Base-by-base conservation (phyloP, 2,888 invertebrate genomes). In the Hemaris fuciformis region DNA sequence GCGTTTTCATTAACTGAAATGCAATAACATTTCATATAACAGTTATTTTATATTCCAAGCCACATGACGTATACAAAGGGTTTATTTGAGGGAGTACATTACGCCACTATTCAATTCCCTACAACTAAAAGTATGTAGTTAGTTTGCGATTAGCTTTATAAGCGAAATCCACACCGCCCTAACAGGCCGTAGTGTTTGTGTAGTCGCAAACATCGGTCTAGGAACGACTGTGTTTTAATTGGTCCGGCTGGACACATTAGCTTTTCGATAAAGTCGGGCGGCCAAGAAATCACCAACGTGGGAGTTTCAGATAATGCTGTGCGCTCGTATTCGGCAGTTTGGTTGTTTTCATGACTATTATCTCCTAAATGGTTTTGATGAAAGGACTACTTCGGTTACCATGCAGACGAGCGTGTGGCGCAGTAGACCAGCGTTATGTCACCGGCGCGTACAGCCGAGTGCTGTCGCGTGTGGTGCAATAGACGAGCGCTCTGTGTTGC, bases 231-330 rank as follows among this genome's bases (percentile, higher is more conserved):
- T 31, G 53, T 53, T 53, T 53, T 53, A 53, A 53, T 53, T 53
- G 53, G 27, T 18, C 53, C 53, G 20, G 7, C n/a, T 53, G 53
- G 53, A 53, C 53, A 31, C 53, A 53, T 53, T 53, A 53, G 53
- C 53, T 53, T 31, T 53, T 53, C 53, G 53, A 53, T 53, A 53
- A 53, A 53, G 53, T 53, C 53, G 27, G 53, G 18, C 53, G 53
- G 53, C 53, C 31, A 53, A 53, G 53, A 18, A 53, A 53, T 53
- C 53, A 53, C 53, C 53, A 31, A 15, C 31, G 31, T 53, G 53
- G 53, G 53, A 31, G 27, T 18, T 18, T 15, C 53, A 10, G 53
- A 31, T 53, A 53, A 53, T 53, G 8, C 18, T 18, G 27, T 27
- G 27, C 31, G 18, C 53, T 53, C 53, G 8, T 53, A 18, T 53